These are phyloP conservation scores for Biston stratarius DNA, from an alignment of 2,888 invertebrate species.

Conservation along the genomic window DNA sequence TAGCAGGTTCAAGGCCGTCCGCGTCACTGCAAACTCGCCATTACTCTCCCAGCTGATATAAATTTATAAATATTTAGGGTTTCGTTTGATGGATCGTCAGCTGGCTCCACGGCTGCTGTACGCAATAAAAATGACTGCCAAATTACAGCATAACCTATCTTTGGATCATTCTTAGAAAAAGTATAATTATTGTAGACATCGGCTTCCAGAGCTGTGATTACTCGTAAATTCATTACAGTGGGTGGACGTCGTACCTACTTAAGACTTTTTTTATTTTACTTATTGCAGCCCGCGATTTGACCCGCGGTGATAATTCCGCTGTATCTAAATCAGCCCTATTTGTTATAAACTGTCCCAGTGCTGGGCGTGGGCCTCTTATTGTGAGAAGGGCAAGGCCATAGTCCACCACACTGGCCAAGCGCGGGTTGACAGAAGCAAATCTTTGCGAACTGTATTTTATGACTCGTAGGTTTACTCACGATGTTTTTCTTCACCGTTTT, in stretches of 20 bases:
- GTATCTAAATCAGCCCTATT: too few species aligned
- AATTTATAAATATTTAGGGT: slow-evolving; percentile 47
- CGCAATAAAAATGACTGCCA: slow-evolving; percentile 41
- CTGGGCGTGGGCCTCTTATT: too few species aligned
- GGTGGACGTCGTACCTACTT: slow-evolving; percentile 29
- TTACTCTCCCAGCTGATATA: slow-evolving; percentile 50
- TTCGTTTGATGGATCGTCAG: slow-evolving; percentile 33
- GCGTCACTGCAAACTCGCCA: slow-evolving; percentile 44
- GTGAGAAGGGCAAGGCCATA: too few species aligned
- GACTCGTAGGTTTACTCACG: too few species aligned
- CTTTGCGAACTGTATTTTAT: too few species aligned
- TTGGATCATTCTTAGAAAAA: slow-evolving; percentile 35
- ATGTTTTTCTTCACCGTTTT: too few species aligned
- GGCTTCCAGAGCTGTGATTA: slow-evolving; percentile 34
- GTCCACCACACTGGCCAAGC: too few species aligned
- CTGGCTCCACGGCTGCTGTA: slow-evolving; percentile 18
- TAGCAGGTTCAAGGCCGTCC: slow-evolving; percentile 64
- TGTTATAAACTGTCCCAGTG: too few species aligned
- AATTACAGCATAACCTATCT: slow-evolving; percentile 34
- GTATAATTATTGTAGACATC: slow-evolving; percentile 35
- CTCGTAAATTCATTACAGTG: slow-evolving; percentile 25
- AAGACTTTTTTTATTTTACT: not conserved
- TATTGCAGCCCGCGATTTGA: too few species aligned
- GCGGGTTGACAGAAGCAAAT: too few species aligned
- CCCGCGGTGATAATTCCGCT: too few species aligned